Evolutionary conservation across 2,113 vertebrate species (phyloP).

Genomic region (Barnardius zonarius): DNA sequence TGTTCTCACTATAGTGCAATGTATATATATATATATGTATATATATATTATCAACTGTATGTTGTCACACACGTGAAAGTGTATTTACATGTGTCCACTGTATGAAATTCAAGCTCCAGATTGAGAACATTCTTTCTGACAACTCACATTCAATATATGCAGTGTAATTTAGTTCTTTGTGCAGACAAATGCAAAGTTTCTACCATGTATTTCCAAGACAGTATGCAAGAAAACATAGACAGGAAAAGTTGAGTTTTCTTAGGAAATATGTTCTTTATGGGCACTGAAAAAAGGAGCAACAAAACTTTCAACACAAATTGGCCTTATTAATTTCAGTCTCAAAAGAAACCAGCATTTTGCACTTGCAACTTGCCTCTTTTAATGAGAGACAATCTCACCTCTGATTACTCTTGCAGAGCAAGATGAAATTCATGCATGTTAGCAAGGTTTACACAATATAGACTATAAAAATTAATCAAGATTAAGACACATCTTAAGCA

Average conservation of each 20-base stretch:
- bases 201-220: not conserved
- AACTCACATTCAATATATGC: not conserved
- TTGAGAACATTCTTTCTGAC: not conserved
- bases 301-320: not conserved
- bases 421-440: not conserved
- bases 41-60: not conserved
- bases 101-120: not conserved
- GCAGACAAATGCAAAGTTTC: not conserved
- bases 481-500: not conserved
- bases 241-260: not conserved
- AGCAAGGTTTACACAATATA: constrained; percentile 2
- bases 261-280: not conserved
- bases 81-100: not conserved
- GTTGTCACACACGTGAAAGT: not conserved
- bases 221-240: not conserved
- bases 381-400: not conserved
- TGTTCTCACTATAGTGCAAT: not conserved
- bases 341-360: constrained; percentile 37
- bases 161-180: not conserved
- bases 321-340: constrained; percentile 13
- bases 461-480: not conserved
- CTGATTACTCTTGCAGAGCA: not conserved
- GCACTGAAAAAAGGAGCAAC: not conserved
- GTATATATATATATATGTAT: not conserved
- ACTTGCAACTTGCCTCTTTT: constrained; percentile 1